Evolutionary conservation across 2,888 invertebrate species (phyloP).

Genomic region (Ptycholaimellus sp.): DNA sequence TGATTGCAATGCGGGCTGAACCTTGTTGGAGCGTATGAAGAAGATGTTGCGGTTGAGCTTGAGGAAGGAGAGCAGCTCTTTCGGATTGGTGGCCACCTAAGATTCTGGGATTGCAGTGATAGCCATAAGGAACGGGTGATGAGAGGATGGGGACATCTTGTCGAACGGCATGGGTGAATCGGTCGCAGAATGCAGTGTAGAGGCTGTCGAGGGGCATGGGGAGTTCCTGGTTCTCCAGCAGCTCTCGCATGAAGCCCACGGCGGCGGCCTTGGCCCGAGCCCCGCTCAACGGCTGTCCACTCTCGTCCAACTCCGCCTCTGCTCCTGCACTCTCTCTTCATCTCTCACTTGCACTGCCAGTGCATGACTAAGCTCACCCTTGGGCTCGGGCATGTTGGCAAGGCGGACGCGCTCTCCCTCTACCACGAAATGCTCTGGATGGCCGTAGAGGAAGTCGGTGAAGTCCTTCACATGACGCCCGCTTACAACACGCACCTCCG

Average conservation of each 20-base stretch:
- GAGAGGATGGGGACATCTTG: too few relatives aligned
- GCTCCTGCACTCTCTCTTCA: too few relatives aligned
- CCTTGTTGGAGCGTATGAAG: conserved; percentile 71
- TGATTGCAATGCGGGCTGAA: conserved; percentile 23
- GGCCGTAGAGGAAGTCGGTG: conserved; percentile 58
- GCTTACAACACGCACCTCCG: conserved; percentile 84
- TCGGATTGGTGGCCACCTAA: conserved; percentile 68
- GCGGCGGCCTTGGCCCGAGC: conserved; percentile 23
- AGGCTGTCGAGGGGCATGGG: conserved; percentile 23
- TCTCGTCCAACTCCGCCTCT: conserved; percentile 20
- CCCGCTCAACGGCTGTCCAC: conserved; percentile 19
- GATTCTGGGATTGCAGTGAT: too few relatives aligned
- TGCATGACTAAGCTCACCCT: too few relatives aligned
- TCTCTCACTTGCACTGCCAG: too few relatives aligned
- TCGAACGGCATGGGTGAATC: conserved; percentile 22
- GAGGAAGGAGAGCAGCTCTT: conserved; percentile 64
- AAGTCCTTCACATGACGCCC: conserved; percentile 81
- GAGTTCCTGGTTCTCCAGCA: conserved; percentile 21
- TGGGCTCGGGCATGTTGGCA: conserved; percentile 22
- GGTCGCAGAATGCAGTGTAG: conserved; percentile 21
- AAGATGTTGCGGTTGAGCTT: conserved; percentile 80
- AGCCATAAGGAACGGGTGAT: too few relatives aligned
- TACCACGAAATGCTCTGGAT: conserved; percentile 57
- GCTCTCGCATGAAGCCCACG: conserved; percentile 20
- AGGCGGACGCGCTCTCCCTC: conserved; percentile 27